Evolutionary conservation across 2,888 invertebrate genomes (phyloP).

Genomic region (Acrocera orbiculus): DNA sequence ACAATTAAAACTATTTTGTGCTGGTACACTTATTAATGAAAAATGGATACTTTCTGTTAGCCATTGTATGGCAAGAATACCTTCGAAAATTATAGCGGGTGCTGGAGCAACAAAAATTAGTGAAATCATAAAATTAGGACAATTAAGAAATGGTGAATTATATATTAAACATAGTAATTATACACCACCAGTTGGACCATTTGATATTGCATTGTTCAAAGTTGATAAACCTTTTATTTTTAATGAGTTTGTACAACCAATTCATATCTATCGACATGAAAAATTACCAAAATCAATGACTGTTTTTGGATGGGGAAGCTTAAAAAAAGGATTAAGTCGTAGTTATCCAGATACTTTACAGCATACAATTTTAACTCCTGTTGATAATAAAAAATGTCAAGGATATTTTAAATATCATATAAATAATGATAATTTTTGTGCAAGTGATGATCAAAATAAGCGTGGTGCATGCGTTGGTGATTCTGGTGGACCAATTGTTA

Average conservation of each 20-base stretch:
- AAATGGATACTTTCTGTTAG: slow-evolving; percentile 12
- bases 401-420: slow-evolving; percentile 3
- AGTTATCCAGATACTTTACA: slow-evolving; percentile 7
- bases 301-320: slow-evolving; percentile 12
- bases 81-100: slow-evolving; percentile 4
- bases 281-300: slow-evolving; percentile 3
- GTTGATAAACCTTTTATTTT: slow-evolving; percentile 8
- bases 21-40: slow-evolving; percentile 9
- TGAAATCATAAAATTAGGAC: background rate
- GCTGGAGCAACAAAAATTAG: slow-evolving; percentile 7
- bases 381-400: slow-evolving; percentile 7
- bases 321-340: slow-evolving; percentile 1
- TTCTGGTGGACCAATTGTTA: slow-evolving; percentile 14
- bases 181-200: slow-evolving; percentile 9
- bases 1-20: slow-evolving; percentile 8
- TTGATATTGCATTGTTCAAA: slow-evolving; percentile 11
- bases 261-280: slow-evolving; percentile 3
- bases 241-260: slow-evolving; percentile 6
- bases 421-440: slow-evolving; percentile 10
- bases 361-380: slow-evolving; percentile 7
- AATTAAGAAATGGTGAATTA: slow-evolving; percentile 6
- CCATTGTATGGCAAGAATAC: slow-evolving; percentile 9
- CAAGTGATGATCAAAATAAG: slow-evolving; percentile 8
- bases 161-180: slow-evolving; percentile 4
- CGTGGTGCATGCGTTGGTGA: slow-evolving; percentile 13